Conservation (phyloP, 2,797 vertebrate genomes). For the Paramormyrops hopkinsi region DNA sequence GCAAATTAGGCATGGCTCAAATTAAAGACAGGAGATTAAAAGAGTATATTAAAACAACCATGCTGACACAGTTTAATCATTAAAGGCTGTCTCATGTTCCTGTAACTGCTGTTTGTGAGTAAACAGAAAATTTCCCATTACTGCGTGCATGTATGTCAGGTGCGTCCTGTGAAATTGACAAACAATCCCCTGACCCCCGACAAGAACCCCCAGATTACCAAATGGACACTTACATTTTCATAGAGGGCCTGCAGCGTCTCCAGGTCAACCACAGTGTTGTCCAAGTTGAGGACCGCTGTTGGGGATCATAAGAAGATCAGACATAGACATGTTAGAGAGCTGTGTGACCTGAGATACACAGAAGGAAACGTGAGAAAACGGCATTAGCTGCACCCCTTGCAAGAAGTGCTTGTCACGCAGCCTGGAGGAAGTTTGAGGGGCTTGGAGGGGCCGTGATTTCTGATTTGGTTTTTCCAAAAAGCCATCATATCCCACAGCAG, state of each 20-base stretch:
- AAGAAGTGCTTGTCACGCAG: slow-evolving; percentile 27
- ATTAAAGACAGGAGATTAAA: slow-evolving; percentile 43
- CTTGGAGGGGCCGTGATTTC: not conserved
- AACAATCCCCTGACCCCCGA: not conserved
- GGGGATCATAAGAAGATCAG: not conserved
- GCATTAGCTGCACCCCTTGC: slow-evolving; percentile 40
- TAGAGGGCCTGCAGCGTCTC: slow-evolving; percentile 95
- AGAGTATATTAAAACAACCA: slow-evolving; percentile 39
- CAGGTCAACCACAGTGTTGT: slow-evolving; percentile 90
- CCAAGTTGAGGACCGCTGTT: slow-evolving; percentile 88
- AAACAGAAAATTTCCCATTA: not conserved
- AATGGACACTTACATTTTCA: slow-evolving; percentile 83
- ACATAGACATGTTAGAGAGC: slow-evolving; percentile 15
- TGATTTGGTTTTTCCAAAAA: not conserved
- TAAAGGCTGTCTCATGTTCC: slow-evolving; percentile 1
- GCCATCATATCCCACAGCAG: not conserved
- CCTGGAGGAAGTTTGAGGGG: not conserved
- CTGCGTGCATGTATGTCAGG: not conserved
- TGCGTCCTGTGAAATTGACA: not conserved
- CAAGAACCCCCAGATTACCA: not conserved
- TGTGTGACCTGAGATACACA: slow-evolving; percentile 36
- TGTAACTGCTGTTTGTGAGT: not conserved
- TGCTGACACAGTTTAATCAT: slow-evolving; percentile 7
- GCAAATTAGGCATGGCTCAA: slow-evolving; percentile 53
- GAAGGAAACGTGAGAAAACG: slow-evolving; percentile 22